A percentile compares a stretch with the other conserved stretches of the same genome.
Conservation (phyloP, 2,797 vertebrate species). For the Sitta carolinensis region DNA sequence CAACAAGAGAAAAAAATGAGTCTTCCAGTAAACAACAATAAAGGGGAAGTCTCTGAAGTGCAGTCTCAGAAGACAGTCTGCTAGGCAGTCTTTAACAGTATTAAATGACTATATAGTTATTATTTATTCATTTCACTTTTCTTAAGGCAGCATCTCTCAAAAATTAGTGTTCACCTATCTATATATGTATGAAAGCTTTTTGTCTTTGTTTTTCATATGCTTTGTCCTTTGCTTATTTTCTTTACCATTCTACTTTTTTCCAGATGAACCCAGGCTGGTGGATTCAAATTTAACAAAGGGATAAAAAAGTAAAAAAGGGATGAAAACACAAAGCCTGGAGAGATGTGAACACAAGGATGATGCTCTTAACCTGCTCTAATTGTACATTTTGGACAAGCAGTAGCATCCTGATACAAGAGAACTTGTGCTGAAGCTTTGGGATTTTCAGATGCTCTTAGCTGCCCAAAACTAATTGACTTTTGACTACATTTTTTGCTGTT, state of each 20-base stretch:
- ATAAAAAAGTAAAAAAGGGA: background rate
- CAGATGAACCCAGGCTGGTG: background rate
- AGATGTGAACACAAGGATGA: background rate
- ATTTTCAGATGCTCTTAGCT: background rate
- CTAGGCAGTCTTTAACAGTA: background rate
- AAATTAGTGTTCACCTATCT: background rate
- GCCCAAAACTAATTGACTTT: background rate
- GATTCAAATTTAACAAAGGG: background rate
- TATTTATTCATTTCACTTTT: constrained; percentile 44
- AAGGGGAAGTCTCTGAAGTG: background rate
- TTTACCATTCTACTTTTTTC: background rate
- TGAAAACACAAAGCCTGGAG: background rate
- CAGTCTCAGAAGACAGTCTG: background rate
- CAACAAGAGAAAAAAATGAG: background rate
- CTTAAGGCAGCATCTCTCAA: background rate
- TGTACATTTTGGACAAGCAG: background rate
- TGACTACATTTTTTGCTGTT: background rate
- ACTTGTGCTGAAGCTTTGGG: background rate
- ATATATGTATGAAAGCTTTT: background rate
- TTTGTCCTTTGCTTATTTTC: background rate
- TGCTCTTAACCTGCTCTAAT: background rate
- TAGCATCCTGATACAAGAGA: background rate
- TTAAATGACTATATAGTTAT: background rate
- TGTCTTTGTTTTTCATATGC: background rate
- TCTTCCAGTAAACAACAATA: constrained; percentile 21